phyloP scores from a whole-genome alignment of 2,888 invertebrate genomes.

The Drosophila kokeensis region DNA sequence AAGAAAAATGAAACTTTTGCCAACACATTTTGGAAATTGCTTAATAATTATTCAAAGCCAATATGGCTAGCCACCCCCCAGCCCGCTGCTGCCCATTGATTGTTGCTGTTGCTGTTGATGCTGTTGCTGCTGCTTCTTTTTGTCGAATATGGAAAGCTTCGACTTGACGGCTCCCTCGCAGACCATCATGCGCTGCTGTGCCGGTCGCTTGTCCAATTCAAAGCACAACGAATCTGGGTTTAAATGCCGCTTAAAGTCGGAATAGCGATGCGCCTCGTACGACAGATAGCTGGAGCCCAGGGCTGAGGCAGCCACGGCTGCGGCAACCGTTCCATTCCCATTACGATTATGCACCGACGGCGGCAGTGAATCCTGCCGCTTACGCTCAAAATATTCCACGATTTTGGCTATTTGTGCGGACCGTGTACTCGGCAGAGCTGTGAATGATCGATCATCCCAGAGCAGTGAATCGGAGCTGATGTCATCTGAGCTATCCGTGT shows the following conservation, averaged over 20 bases:
- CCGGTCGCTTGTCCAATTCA: slow-evolving; percentile 85
- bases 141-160: slow-evolving; percentile 94
- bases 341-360: slow-evolving; percentile 67
- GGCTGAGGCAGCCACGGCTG: slow-evolving; percentile 83
- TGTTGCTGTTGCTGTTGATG: slow-evolving; percentile 84
- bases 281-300: slow-evolving; percentile 82
- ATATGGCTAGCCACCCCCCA: slow-evolving; percentile 37
- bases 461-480: slow-evolving; percentile 91
- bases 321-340: slow-evolving; percentile 76
- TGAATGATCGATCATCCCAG: slow-evolving; percentile 89
- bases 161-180: slow-evolving; percentile 95
- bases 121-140: slow-evolving; percentile 85
- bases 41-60: slow-evolving; percentile 25
- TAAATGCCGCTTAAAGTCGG: slow-evolving; percentile 82
- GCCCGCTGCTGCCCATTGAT: slow-evolving; percentile 46
- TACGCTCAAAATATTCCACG: slow-evolving; percentile 95
- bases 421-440: slow-evolving; percentile 86
- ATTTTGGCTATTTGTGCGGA: slow-evolving; percentile 92
- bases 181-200: slow-evolving; percentile 89
- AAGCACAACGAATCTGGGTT: slow-evolving; percentile 84
- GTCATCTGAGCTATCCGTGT: slow-evolving; percentile 95
- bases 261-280: slow-evolving; percentile 81
- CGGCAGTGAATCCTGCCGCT: slow-evolving; percentile 86
- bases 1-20: slow-evolving; percentile 9
- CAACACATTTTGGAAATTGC: slow-evolving; percentile 28